Percentiles rank a stretch among this genome's conserved stretches.
These are phyloP conservation scores for Epinephelus fuscoguttatus DNA, from an alignment of 2,113 vertebrate genomes.

Conservation along the genomic window DNA sequence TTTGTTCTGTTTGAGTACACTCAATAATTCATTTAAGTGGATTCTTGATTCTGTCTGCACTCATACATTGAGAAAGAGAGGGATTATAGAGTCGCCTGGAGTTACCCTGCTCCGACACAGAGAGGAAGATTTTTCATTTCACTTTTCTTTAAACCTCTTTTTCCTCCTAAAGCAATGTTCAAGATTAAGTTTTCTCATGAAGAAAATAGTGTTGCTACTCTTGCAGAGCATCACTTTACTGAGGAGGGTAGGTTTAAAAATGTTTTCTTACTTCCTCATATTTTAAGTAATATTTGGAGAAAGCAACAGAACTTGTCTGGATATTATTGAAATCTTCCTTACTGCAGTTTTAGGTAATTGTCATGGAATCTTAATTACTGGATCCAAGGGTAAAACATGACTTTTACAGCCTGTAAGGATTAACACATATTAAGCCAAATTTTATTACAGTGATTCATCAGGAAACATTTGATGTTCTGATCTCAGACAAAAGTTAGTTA, in stretches of 20 bases:
- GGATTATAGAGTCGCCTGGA: slow-evolving; percentile 30
- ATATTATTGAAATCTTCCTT: not conserved
- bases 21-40: slow-evolving; percentile 11
- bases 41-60: slow-evolving; percentile 4
- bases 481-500: not conserved
- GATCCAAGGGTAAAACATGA: not conserved
- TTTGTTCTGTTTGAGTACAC: slow-evolving; percentile 7
- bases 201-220: slow-evolving; percentile 29
- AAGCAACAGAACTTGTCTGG: not conserved
- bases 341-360: not conserved
- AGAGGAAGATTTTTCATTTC: slow-evolving; percentile 33
- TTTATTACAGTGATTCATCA: not conserved
- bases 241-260: not conserved
- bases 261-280: not conserved
- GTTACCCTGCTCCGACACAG: slow-evolving; percentile 19
- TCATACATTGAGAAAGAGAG: slow-evolving; percentile 16
- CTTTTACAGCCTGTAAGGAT: not conserved
- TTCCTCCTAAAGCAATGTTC: slow-evolving; percentile 30
- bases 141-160: slow-evolving; percentile 31
- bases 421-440: not conserved
- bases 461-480: not conserved
- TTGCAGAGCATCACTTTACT: slow-evolving; percentile 15
- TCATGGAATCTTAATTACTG: not conserved
- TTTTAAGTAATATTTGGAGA: not conserved
- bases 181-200: slow-evolving; percentile 36